Conservation (phyloP, 2,888 invertebrate species). For the Agonopterix alstromeriana region DNA sequence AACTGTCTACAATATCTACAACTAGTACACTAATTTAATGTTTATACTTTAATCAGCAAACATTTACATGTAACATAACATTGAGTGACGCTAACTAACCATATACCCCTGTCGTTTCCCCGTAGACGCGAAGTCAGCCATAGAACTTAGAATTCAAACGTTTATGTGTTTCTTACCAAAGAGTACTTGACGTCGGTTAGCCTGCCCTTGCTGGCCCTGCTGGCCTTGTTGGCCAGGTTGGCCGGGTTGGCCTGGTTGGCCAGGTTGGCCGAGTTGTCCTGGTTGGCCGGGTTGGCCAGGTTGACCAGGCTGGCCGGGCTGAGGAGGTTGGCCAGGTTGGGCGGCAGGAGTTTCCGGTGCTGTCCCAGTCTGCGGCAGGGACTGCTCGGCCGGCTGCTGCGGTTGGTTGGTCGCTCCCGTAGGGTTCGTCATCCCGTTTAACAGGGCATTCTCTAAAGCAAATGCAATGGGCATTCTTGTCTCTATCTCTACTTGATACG, state of each 20-base stretch:
- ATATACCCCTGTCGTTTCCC: neutral
- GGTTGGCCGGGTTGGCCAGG: too few relatives aligned
- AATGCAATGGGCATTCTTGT: conserved; percentile 46
- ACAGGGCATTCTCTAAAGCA: conserved; percentile 36
- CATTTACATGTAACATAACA: too few relatives aligned
- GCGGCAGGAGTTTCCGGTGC: neutral
- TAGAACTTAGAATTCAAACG: conserved; percentile 1
- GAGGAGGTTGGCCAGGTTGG: neutral
- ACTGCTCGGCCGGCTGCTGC: neutral
- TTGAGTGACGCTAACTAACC: neutral
- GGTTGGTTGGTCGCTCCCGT: conserved; percentile 5
- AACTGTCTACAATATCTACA: too few relatives aligned
- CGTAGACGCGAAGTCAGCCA: neutral
- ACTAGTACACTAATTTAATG: too few relatives aligned
- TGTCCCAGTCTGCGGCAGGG: neutral
- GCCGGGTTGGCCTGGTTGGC: conserved; percentile 2
- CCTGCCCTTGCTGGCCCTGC: conserved; percentile 15
- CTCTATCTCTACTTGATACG: conserved; percentile 54
- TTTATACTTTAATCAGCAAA: too few relatives aligned
- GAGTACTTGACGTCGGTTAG: conserved; percentile 32
- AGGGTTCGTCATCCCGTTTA: conserved; percentile 27
- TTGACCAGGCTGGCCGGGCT: neutral
- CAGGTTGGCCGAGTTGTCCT: conserved; percentile 7
- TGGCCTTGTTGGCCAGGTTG: conserved; percentile 14
- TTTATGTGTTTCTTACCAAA: conserved; percentile 28